phyloP scores from a whole-genome alignment of 2,888 invertebrate species.

The Acanthosepion esculentum region DNA sequence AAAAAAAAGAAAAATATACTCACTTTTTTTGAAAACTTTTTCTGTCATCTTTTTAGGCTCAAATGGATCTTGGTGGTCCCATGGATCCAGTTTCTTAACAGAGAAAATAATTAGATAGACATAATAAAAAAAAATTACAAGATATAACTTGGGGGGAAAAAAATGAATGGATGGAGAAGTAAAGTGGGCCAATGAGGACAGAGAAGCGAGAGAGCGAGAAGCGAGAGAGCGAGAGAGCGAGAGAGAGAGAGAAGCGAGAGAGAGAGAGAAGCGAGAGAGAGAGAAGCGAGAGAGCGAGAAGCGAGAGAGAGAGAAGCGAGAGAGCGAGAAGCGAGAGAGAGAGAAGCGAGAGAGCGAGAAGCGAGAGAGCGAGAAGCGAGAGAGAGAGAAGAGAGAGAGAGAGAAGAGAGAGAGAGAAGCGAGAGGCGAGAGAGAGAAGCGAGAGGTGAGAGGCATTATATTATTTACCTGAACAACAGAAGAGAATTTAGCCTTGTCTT shows the following conservation, averaged over 20 bases:
- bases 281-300: no score
- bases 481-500: no score
- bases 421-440: background rate
- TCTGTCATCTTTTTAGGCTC: conserved; percentile 55
- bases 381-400: background rate
- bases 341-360: no score
- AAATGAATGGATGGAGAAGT: background rate
- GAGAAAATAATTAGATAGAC: background rate
- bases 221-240: no score
- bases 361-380: rapidly evolving
- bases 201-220: no score
- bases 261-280: no score
- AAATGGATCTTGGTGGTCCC: conserved; percentile 62
- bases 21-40: conserved; percentile 59
- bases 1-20: background rate
- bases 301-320: no score
- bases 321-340: no score
- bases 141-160: no score
- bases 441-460: background rate
- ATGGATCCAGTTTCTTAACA: conserved; percentile 55
- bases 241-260: no score
- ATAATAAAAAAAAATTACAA: background rate
- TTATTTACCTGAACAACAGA: no score
- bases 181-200: no score
- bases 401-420: background rate